Conservation (phyloP, 2,113 vertebrate genomes). For the Nerophis ophidion region DNA sequence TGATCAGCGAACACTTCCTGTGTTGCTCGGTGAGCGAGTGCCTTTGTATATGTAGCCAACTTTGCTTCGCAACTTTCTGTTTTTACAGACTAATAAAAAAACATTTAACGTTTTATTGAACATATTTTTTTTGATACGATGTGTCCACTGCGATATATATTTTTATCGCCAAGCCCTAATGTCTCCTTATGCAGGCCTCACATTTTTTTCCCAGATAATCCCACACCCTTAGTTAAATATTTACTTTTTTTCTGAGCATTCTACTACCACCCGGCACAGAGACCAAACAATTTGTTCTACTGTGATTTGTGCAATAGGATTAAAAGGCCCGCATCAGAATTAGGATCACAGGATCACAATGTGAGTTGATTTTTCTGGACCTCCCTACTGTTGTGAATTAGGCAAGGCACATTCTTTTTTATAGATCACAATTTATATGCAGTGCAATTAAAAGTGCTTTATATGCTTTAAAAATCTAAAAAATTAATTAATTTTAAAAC, state of each 20-base stretch:
- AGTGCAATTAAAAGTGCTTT: too few species aligned
- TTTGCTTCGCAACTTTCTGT: too few species aligned
- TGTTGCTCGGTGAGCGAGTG: too few species aligned
- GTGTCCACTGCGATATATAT: too few species aligned
- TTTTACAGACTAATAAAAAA: too few species aligned
- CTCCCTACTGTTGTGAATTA: constrained; percentile 10
- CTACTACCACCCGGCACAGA: constrained; percentile 18
- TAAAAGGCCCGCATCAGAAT: constrained; percentile 22
- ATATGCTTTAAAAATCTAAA: too few species aligned
- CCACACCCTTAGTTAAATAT: constrained; percentile 58
- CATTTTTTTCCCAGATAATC: constrained; percentile 31
- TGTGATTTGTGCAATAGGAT: constrained; percentile 42
- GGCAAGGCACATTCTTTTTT: constrained; percentile 2
- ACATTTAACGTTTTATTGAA: too few species aligned
- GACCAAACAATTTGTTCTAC: constrained; percentile 43
- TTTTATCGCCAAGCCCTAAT: not conserved
- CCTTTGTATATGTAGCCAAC: too few species aligned
- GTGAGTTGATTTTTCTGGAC: constrained; percentile 8
- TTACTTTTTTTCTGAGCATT: constrained; percentile 19
- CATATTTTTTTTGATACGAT: too few species aligned
- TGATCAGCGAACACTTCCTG: too few species aligned
- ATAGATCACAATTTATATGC: too few species aligned
- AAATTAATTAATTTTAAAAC: too few species aligned
- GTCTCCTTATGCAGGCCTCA: not conserved
- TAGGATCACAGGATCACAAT: constrained; percentile 23